Evolutionary conservation across 2,113 vertebrate genomes (phyloP).

Genomic region (cat (Felis catus)): DNA sequence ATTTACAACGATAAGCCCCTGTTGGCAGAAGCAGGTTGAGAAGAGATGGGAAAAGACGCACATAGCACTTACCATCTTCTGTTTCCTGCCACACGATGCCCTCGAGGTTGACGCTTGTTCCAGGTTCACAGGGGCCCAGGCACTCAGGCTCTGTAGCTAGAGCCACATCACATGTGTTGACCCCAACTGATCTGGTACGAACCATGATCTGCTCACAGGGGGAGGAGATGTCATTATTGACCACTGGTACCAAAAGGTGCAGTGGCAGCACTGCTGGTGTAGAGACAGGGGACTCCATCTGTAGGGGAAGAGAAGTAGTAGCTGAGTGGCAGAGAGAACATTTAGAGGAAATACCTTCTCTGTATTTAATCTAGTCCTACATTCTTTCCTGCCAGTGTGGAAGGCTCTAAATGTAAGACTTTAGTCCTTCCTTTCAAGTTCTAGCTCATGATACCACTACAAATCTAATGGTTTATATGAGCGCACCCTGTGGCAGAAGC

Average conservation of each 20-base stretch:
- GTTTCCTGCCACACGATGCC: constrained; percentile 99
- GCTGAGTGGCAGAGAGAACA: constrained; percentile 28
- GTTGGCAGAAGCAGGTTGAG: not conserved
- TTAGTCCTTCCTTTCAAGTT: constrained; percentile 40
- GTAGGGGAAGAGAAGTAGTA: constrained; percentile 61
- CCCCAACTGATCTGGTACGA: constrained; percentile 96
- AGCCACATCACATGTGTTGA: constrained; percentile 97
- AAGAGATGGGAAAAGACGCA: not conserved
- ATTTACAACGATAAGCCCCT: not conserved
- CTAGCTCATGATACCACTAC: not conserved
- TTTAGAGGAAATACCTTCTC: constrained; percentile 14
- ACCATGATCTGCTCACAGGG: constrained; percentile 99
- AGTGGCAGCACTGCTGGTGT: constrained; percentile 95
- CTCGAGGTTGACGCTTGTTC: constrained; percentile 98
- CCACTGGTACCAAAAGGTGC: constrained; percentile 93
- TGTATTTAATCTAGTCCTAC: constrained; percentile 8
- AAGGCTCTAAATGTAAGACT: not conserved
- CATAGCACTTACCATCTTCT: constrained; percentile 93
- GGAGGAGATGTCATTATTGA: constrained; percentile 95
- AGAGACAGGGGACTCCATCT: constrained; percentile 98
- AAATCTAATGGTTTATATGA: constrained; percentile 9
- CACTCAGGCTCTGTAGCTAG: constrained; percentile 97
- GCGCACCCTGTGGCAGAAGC: not conserved
- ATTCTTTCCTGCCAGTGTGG: not conserved
- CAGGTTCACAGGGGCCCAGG: constrained; percentile 97